Base-by-base conservation (phyloP, 2,797 vertebrate genomes). In the Taeniopygia guttata region DNA sequence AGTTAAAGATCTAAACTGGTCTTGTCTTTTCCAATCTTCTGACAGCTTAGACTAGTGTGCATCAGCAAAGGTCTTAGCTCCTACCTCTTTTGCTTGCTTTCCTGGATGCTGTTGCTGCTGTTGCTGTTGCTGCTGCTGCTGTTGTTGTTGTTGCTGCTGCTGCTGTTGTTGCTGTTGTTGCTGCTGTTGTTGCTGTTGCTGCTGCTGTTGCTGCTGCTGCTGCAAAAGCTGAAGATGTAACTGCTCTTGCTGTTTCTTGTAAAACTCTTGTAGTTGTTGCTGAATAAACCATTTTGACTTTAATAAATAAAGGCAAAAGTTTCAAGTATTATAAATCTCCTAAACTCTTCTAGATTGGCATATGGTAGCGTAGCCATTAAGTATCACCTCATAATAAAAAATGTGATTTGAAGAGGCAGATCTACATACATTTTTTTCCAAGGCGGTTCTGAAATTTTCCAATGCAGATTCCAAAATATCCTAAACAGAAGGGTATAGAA, bases 221-320 rank as follows among this genome's bases (percentile, higher is more conserved):
- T 99, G 99, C 96, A 99, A 98, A 97, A 99, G 99, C 98, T 99
- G 99, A 98, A 99, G 99, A 98, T 99, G 99, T 97, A 99, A 99
- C 98, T 99, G 99, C 97, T 99, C 99, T 98, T 99, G 99, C 97
- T 99, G 99, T 97, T 99, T 99, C 98, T 99, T 99, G 98, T 99
- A 99, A 98, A 99, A 99, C 98, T 99, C 99, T 98, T 99, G 99
- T 98, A 99, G 99, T 98, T 99, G 99, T 99, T 99, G 99, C 99
- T 99, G 98, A 97, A 97, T 95, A 98, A 98, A 98, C 96, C 97
- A 98, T 98, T 98, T 98, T 98, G 97, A 98, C 98, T 98, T 98
- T 98, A 98, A 98, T 98, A 98, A 98, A 98, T 98, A 98, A 98
- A 98, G 98, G 98, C 96, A 98, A 98, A 98, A 97, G 96, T 98